These are phyloP conservation scores for Antechinus stuartii DNA, from an alignment of 2,113 vertebrate genomes.

Conservation along the genomic window DNA sequence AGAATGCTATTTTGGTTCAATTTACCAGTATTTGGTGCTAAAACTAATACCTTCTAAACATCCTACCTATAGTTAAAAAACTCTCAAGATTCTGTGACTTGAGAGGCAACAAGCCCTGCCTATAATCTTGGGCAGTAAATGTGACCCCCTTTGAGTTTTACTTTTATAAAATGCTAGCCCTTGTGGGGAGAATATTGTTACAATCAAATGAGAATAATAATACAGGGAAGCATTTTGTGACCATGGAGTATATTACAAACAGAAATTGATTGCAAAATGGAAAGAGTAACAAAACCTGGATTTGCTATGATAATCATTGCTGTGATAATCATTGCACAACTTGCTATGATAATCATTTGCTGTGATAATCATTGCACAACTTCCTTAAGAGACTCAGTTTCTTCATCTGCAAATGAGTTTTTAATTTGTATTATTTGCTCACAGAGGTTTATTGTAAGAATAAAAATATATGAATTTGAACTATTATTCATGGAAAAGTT, in stretches of 20 bases:
- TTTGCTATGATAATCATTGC: too few species aligned
- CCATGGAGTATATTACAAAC: not conserved
- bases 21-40: not conserved
- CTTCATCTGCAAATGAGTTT: not conserved
- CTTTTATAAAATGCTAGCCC: not conserved
- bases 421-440: not conserved
- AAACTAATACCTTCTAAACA: not conserved
- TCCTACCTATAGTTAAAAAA: not conserved
- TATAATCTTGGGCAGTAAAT: not conserved
- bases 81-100: not conserved
- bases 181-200: not conserved
- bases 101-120: not conserved
- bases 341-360: too few species aligned
- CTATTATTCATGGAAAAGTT: not conserved
- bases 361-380: not conserved
- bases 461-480: not conserved
- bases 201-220: not conserved
- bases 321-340: not conserved
- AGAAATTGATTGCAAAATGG: not conserved
- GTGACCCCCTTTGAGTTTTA: not conserved
- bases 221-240: not conserved
- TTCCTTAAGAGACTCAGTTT: not conserved
- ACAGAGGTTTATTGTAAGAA: not conserved
- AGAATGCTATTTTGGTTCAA: not conserved
- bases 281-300: not conserved